Evolutionary conservation across 1,140 invertebrate genomes (phyloP), one percentile per base, ranked within the genome.

Genomic region (Leptopilina boulardi): DNA sequence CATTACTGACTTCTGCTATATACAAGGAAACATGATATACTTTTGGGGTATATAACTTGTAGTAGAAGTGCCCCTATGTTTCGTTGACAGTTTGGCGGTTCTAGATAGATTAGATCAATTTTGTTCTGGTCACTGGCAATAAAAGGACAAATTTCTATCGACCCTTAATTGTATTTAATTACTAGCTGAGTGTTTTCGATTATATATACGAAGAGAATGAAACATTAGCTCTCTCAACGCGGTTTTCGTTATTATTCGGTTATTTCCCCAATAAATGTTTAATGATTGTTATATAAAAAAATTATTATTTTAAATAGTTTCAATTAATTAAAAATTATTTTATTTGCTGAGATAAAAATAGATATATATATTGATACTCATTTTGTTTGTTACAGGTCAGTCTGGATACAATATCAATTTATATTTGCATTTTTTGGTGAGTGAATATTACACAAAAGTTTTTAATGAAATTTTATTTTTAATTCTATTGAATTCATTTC

Each of bases 11-110:
- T 66, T 66, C 23, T 66, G 59, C 59, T 66, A 15, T 19, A 5
- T 11, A 15, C 13, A 26, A 59, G 56, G 59, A 30, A 66, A 66
- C 59, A 66, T 66, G 59, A 66, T 66, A 66, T n/a, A 66, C 59
- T 34, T 66, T 66, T 26, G 23, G 59, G 23, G 8, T 38, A 9
- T 30, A 30, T 66, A 66, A 56, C 19, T 56, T 56, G 54, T 66
- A 66, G 5, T 8, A 38, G 9, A 38, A 38, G 34, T 38, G 30
- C 15, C 23, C 59, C 59, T 66, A 66, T 66, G 13, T 66, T 66
- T 18, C 23, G 59, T n/a, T 66, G 59, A 66, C 59, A 66, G 26
- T 30, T 66, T 1, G 26, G 11, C 15, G 59, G 59, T 66, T 66
- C 59, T n/a, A 51, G 23, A n/a, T 66, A 66, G 13, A 66, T 66